A percentile compares a stretch with the other conserved stretches of the same genome.
Evolutionary conservation across 2,113 vertebrate genomes (phyloP).

Genomic region (Hiodon alosoides): DNA sequence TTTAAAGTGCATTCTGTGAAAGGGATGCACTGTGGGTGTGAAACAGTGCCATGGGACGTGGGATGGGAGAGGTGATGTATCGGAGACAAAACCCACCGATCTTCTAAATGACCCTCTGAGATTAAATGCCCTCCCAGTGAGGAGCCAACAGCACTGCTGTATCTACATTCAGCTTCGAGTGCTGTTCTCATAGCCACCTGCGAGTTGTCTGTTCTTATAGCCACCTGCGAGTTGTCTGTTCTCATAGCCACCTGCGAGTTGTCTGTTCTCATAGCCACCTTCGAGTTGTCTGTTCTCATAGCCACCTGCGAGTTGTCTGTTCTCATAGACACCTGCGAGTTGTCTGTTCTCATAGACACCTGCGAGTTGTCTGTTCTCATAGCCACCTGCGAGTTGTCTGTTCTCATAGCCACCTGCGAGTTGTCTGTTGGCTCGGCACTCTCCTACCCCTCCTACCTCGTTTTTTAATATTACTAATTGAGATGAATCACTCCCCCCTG

Average conservation of each 20-base stretch:
- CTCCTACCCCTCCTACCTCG: constrained; percentile 22
- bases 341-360: constrained; percentile 2
- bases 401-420: neutral
- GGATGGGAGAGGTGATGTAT: neutral
- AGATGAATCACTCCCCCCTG: constrained; percentile 32
- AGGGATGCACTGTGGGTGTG: neutral
- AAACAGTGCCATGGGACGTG: neutral
- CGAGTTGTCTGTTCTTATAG: neutral
- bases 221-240: neutral
- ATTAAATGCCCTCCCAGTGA: constrained; percentile 11
- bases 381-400: neutral
- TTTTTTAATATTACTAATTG: constrained; percentile 47
- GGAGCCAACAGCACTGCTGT: constrained; percentile 20
- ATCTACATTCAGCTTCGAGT: constrained; percentile 3
- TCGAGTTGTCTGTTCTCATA: neutral
- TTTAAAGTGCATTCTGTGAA: too few species aligned
- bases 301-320: constrained; percentile 4
- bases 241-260: too few species aligned
- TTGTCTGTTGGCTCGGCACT: neutral
- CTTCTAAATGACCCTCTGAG: neutral
- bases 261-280: too few species aligned
- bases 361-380: too few species aligned
- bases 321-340: neutral
- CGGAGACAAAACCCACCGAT: neutral
- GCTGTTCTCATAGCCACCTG: constrained; percentile 3